Evolutionary conservation across 2,888 invertebrate genomes (phyloP), one percentile per base, ranked within the genome.

Genomic region (Dryobotodes eremita): DNA sequence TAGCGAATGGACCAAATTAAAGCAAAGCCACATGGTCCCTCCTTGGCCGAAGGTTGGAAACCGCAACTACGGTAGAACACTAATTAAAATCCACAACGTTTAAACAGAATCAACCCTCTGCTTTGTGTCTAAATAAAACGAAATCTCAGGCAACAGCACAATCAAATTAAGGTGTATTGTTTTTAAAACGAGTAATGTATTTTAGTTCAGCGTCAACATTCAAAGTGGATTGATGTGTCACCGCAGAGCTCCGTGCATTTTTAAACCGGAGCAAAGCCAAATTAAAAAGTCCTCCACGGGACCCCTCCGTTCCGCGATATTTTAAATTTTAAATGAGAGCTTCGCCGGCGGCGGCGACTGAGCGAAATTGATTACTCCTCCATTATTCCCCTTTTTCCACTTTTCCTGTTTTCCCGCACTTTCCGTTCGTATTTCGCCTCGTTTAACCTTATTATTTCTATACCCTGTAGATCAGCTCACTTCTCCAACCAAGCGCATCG

Each of bases 301-400:
- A 93, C 94, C 89, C 95, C 94, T 93, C 91, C 91, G 92, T 93
- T 92, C 93, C 91, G 92, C 94, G 95, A 95, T 96, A 95, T 96
- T 97, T 97, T 97, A 94, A 96, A 96, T 95, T 96, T 95, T 95
- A 96, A 97, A 96, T 96, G 96, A 95, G 95, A 94, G 94, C 94
- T 93, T 94, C 94, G 95, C 95, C 94, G 94, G 93, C 94, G 94
- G 94, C 94, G 94, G 92, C 94, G 95, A 95, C 96, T 96, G 96
- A 95, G 94, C 95, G 95, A 96, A 96, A 97, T 97, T 97, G 97
- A 97, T 97, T 97, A 96, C 96, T 96, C 95, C 94, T 94, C 95
- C 94, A 96, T 96, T 96, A 96, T 96, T 96, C 96, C 95, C 94
- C 95, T 96, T 96, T 95, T 96, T 94, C 95, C 94, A 94, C 94